Evolutionary conservation across 2,797 vertebrate genomes (phyloP), one percentile per base, ranked within the genome.

Genomic region (Centroberyx gerrardi): DNA sequence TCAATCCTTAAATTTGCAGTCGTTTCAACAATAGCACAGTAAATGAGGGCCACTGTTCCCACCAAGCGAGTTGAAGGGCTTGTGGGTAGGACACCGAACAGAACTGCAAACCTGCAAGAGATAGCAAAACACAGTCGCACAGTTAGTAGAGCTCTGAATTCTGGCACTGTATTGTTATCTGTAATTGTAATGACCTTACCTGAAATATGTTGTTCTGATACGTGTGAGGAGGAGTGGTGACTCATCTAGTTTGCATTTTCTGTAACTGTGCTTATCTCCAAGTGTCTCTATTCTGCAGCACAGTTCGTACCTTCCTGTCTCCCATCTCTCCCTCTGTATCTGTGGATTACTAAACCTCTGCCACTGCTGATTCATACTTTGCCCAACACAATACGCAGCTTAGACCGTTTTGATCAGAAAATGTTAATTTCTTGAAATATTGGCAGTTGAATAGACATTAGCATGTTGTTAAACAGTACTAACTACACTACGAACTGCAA

Each of bases 191-290:
- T 93, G 84, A 91, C 88, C 90, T 90, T 87, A 91, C 87, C 88
- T 90, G 89, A 84, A 90, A 86, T 74, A 84, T 92, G 88, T 92
- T 92, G 83, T 89, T 84, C 78, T 76, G 82, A 81, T 84, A 79
- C 56, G 65, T 85, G 84, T 58, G 80, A 84, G 82, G 87, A 91
- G 85, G 86, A 84, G 85, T 84, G 87, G 91, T 95, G 91, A 93
- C 83, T 94, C 91, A 93, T 93, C 87, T 85, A 62, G 84, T 92
- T 93, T 87, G 90, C 90, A 87, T 88, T 87, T 90, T 90, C 90
- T 86, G 72, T 83, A 83, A 83, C 84, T 80, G 74, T 48, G 83
- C 90, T 93, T 90, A 93, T 93, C 92, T 93, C 86, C 84, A 85
- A 91, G 88, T 87, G 86, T 90, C 85, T 93, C 74, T 80, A 62